phyloP scores from a whole-genome alignment of 2,797 vertebrate species.

The Brotogeris chrysoptera region DNA sequence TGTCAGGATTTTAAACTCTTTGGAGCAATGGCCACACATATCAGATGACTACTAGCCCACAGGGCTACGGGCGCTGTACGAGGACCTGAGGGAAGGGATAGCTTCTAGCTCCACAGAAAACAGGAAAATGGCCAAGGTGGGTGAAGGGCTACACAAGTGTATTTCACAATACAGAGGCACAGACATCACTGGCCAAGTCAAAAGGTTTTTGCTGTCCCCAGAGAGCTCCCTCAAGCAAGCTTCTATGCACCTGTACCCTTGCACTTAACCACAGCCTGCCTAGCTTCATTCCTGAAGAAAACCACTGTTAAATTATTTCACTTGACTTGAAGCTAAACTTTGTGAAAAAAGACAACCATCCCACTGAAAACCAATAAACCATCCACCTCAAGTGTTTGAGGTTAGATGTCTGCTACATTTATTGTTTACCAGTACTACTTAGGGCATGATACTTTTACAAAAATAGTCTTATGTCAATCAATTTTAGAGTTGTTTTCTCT shows the following conservation, averaged over 20 bases:
- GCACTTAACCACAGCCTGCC: not conserved
- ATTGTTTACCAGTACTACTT: not conserved
- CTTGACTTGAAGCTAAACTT: not conserved
- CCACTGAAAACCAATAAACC: not conserved
- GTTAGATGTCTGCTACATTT: not conserved
- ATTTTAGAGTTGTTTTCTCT: not conserved
- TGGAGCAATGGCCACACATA: not conserved
- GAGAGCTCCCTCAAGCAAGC: not conserved
- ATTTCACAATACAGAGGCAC: not conserved
- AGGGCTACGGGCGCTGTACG: not conserved
- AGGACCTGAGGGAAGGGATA: not conserved
- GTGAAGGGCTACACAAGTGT: not conserved
- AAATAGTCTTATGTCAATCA: not conserved
- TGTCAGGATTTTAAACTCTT: not conserved
- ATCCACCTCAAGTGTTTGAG: not conserved
- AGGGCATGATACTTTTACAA: not conserved
- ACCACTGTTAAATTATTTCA: not conserved
- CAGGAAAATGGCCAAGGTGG: accelerated
- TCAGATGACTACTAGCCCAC: not conserved
- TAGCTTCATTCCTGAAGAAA: not conserved
- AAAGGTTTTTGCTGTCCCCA: not conserved
- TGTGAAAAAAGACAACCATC: not conserved
- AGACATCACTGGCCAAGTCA: not conserved
- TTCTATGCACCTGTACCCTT: not conserved
- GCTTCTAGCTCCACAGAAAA: not conserved